A percentile compares a stretch with the other conserved stretches of the same genome.
phyloP scores from a whole-genome alignment of 2,888 invertebrate genomes.

The Brachypterus glaber region DNA sequence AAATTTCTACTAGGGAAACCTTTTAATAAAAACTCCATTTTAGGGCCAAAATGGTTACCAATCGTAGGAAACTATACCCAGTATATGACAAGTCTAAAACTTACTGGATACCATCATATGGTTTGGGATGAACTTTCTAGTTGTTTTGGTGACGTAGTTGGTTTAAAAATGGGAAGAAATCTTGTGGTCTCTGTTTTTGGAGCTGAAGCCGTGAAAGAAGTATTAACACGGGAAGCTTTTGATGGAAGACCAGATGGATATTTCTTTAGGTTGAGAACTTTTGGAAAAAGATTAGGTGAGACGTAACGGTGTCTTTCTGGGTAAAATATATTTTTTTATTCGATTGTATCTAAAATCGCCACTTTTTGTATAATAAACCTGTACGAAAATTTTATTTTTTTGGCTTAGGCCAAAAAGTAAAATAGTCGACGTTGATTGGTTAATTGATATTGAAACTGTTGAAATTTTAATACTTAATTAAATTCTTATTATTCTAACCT shows the following conservation, averaged over 20 bases:
- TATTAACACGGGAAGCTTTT: constrained; percentile 53
- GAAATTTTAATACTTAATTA: too few species aligned
- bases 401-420: too few species aligned
- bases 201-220: constrained; percentile 51
- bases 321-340: too few species aligned
- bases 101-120: constrained; percentile 47
- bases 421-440: too few species aligned
- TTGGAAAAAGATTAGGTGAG: constrained; percentile 56
- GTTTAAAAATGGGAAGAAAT: constrained; percentile 55
- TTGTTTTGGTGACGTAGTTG: constrained; percentile 55
- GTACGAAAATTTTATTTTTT: too few species aligned
- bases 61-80: constrained; percentile 44
- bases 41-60: constrained; percentile 50
- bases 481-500: too few species aligned
- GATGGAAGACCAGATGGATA: constrained; percentile 64
- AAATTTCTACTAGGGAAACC: too few species aligned
- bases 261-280: constrained; percentile 55
- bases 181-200: constrained; percentile 54
- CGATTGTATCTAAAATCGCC: too few species aligned
- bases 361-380: too few species aligned
- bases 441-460: too few species aligned
- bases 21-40: background rate
- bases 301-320: too few species aligned
- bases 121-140: constrained; percentile 50
- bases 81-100: constrained; percentile 34